phyloP scores from a whole-genome alignment of 2,888 invertebrate species.

The Dryobotodes eremita region DNA sequence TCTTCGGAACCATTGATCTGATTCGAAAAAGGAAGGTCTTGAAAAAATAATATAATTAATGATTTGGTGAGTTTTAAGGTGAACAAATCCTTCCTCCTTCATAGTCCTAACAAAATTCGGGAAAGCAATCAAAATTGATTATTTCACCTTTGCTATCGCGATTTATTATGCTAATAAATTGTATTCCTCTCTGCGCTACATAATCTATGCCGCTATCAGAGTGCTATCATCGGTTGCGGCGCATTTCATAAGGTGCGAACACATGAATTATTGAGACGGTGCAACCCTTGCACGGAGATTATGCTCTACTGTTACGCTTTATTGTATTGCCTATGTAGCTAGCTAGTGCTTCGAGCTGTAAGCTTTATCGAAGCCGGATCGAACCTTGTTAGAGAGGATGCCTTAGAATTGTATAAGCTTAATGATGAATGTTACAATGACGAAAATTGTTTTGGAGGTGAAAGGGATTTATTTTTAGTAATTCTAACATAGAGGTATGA shows the following conservation, averaged over 20 bases:
- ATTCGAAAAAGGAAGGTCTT: too few relatives aligned
- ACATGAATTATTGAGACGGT: constrained; percentile 79
- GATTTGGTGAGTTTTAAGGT: too few relatives aligned
- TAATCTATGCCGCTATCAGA: constrained; percentile 69
- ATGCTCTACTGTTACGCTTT: constrained; percentile 10
- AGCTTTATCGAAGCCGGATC: constrained; percentile 21
- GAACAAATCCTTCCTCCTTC: too few relatives aligned
- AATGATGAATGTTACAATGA: background rate
- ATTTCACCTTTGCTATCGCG: too few relatives aligned
- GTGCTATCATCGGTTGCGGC: constrained; percentile 67
- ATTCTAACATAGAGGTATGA: too few relatives aligned
- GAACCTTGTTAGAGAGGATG: constrained; percentile 19
- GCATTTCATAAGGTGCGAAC: constrained; percentile 72
- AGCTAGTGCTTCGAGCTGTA: background rate
- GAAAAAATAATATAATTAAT: too few relatives aligned
- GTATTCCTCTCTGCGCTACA: constrained; percentile 1
- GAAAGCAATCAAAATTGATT: too few relatives aligned
- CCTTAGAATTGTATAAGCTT: constrained; percentile 2
- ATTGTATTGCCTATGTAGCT: constrained; percentile 21
- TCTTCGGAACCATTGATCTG: too few relatives aligned
- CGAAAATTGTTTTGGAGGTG: background rate
- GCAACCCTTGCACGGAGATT: constrained; percentile 39
- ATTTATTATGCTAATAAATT: too few relatives aligned
- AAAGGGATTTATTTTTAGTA: background rate
- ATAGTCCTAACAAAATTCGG: too few relatives aligned